phyloP scores from a whole-genome alignment of 2,113 vertebrate genomes.

The Pachyramphus minor region DNA sequence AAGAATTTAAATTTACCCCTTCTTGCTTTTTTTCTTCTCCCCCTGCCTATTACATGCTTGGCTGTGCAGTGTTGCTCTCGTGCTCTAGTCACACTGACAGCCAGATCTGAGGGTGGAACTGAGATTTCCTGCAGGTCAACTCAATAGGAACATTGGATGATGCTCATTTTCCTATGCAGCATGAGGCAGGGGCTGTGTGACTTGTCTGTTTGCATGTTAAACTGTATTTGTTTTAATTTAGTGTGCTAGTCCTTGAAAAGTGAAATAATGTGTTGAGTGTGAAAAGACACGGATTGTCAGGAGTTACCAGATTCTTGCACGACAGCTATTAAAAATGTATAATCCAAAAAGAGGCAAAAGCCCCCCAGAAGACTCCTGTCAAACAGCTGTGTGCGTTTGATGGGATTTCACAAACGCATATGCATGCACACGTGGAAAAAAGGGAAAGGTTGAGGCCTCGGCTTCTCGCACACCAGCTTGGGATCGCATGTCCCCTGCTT shows the following conservation, averaged over 20 bases:
- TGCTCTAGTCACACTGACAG: background rate
- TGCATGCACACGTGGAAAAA: fast-evolving
- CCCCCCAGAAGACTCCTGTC: fast-evolving
- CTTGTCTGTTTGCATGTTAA: background rate
- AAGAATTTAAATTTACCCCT: background rate
- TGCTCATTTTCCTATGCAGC: background rate
- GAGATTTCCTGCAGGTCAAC: background rate
- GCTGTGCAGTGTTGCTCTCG: background rate
- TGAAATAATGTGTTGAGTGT: background rate
- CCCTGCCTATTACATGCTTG: fast-evolving
- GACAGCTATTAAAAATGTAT: background rate
- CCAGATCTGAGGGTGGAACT: background rate
- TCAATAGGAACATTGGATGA: background rate
- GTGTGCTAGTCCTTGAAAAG: background rate
- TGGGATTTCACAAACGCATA: background rate
- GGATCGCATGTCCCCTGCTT: fast-evolving
- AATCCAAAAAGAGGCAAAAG: background rate
- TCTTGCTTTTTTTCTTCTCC: fast-evolving
- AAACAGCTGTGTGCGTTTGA: background rate
- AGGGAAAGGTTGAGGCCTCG: background rate
- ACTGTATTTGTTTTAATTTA: background rate
- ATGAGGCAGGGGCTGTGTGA: fast-evolving
- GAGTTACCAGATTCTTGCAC: background rate
- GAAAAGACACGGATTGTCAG: background rate
- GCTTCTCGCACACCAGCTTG: fast-evolving